These are phyloP conservation scores for Thumatha senex DNA, from an alignment of 2,888 invertebrate species.

Conservation along the genomic window DNA sequence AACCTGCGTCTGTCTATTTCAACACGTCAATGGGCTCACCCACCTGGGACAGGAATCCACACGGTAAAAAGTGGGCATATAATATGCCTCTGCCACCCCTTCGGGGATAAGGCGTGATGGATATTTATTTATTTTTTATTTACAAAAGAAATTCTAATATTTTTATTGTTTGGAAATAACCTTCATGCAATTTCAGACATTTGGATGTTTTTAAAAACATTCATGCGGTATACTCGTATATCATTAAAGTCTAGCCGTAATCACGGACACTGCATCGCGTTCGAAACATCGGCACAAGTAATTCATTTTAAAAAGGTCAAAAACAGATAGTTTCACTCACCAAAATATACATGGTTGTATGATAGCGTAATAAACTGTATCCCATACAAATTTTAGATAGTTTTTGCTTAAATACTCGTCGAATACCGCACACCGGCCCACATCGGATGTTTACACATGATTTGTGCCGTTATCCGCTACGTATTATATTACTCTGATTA, in stretches of 20 bases:
- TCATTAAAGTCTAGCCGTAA: background rate
- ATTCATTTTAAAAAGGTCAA: background rate
- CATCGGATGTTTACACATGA: conserved; percentile 23
- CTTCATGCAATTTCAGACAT: too few species aligned
- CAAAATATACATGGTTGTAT: background rate
- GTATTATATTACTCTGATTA: conserved; percentile 1
- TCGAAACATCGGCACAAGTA: background rate
- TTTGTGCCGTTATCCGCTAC: conserved; percentile 6
- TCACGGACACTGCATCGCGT: background rate
- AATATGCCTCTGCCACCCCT: too few species aligned
- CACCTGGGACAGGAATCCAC: too few species aligned
- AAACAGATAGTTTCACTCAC: background rate
- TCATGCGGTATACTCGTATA: too few species aligned
- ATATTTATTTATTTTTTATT: too few species aligned
- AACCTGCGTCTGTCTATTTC: too few species aligned
- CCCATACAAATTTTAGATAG: conserved; percentile 14
- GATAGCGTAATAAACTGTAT: background rate
- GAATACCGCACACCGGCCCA: conserved; percentile 19
- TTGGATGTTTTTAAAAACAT: too few species aligned
- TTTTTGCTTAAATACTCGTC: conserved; percentile 20
- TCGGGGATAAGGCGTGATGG: too few species aligned
- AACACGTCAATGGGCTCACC: too few species aligned
- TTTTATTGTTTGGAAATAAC: too few species aligned
- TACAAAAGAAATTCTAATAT: too few species aligned
- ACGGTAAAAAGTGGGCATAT: too few species aligned